A percentile compares a stretch with the other conserved stretches of the same genome.
phyloP scores from a whole-genome alignment of 2,888 invertebrate species.

The Anaspis maculata region DNA sequence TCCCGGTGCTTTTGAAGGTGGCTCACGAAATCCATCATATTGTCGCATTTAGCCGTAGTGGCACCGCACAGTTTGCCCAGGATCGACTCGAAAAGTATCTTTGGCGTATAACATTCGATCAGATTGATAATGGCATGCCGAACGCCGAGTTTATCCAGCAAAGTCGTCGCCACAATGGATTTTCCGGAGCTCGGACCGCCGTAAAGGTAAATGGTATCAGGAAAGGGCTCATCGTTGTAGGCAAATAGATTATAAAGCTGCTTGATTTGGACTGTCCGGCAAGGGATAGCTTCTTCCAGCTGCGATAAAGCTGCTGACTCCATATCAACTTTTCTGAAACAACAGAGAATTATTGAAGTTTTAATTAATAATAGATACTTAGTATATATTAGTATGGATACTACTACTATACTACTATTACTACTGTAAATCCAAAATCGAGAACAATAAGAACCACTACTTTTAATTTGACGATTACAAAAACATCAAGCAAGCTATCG shows the following conservation, averaged over 20 bases:
- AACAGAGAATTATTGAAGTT: no score
- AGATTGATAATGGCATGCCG: conserved; percentile 64
- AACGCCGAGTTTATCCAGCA: conserved; percentile 51
- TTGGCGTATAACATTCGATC: conserved; percentile 70
- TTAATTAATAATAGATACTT: no score
- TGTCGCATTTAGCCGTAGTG: conserved; percentile 53
- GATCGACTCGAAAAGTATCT: conserved; percentile 69
- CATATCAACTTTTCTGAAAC: no score
- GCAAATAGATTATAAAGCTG: conserved; percentile 40
- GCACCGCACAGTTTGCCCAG: conserved; percentile 49
- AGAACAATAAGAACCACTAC: no score
- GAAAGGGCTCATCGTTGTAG: conserved; percentile 53
- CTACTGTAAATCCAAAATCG: no score
- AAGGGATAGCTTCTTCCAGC: conserved; percentile 26
- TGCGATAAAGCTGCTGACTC: conserved; percentile 14
- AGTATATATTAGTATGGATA: no score
- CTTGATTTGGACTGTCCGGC: conserved; percentile 34
- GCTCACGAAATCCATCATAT: conserved; percentile 56
- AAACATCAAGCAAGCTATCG: no score
- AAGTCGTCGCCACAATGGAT: conserved; percentile 55
- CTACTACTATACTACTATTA: no score
- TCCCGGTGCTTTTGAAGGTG: conserved; percentile 21
- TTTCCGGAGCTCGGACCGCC: conserved; percentile 84
- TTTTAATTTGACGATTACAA: no score
- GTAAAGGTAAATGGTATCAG: conserved; percentile 64